Evolutionary conservation across 2,113 vertebrate genomes (phyloP).

Genomic region (Myotis yumanensis): DNA sequence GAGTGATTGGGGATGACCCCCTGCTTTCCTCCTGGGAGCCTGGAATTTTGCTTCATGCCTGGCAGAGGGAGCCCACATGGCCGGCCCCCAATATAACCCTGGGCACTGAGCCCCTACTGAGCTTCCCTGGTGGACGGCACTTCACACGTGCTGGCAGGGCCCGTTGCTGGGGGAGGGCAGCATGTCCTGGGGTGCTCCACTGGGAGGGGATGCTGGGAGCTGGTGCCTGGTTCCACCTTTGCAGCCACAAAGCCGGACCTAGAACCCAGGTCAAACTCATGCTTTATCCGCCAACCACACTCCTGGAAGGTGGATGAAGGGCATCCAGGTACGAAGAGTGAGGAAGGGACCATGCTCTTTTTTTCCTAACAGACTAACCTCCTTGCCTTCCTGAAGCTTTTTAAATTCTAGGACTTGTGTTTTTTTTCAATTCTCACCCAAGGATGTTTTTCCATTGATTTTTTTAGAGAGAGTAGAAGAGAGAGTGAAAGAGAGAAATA

Average conservation of each 20-base stretch:
- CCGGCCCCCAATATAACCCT: accelerated
- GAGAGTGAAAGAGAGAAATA: no score
- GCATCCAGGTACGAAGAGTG: accelerated
- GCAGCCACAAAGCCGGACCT: background rate
- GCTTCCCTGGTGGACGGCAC: background rate
- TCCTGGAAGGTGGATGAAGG: background rate
- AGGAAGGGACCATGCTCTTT: background rate
- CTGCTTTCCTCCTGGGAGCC: background rate
- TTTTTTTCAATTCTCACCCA: no score
- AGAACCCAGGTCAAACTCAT: background rate
- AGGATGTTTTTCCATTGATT: no score
- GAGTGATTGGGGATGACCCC: accelerated
- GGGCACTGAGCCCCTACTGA: accelerated
- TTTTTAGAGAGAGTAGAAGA: no score
- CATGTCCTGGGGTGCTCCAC: accelerated
- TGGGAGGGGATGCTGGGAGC: background rate
- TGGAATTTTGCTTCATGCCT: no score
- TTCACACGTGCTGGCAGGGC: accelerated
- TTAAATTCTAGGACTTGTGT: no score
- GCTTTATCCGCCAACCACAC: background rate
- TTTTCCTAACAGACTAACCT: no score
- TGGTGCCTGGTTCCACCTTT: background rate
- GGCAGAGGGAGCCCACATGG: background rate
- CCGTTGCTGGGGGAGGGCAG: background rate
- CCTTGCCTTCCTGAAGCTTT: no score